phyloP scores from a whole-genome alignment of 1,140 invertebrate genomes.

The Pararge aegeria region DNA sequence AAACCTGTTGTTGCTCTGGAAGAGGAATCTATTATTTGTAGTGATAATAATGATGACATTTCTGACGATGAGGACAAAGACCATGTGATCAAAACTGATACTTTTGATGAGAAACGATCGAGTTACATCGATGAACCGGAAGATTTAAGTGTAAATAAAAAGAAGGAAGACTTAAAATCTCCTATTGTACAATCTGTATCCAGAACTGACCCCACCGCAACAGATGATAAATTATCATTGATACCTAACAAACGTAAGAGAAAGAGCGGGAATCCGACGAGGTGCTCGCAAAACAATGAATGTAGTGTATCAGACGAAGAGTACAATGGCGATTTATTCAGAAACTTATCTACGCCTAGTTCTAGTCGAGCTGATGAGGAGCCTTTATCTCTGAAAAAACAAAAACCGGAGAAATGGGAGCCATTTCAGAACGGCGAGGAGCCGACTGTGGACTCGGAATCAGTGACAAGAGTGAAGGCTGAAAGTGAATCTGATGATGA shows the following conservation, averaged over 20 bases:
- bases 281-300: slow-evolving; percentile 86
- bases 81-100: slow-evolving; percentile 33
- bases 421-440: slow-evolving; percentile 70
- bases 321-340: slow-evolving; percentile 76
- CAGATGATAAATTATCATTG: slow-evolving; percentile 67
- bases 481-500: slow-evolving; percentile 74
- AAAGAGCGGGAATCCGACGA: slow-evolving; percentile 93
- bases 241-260: slow-evolving; percentile 86
- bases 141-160: slow-evolving; percentile 84
- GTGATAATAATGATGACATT: slow-evolving; percentile 59
- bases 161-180: slow-evolving; percentile 79
- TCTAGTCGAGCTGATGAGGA: slow-evolving; percentile 69
- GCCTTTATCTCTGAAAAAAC: slow-evolving; percentile 82
- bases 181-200: slow-evolving; percentile 51
- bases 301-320: slow-evolving; percentile 82
- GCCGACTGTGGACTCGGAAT: slow-evolving; percentile 61
- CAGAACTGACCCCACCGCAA: slow-evolving; percentile 65
- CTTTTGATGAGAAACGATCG: slow-evolving; percentile 47
- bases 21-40: slow-evolving; percentile 58
- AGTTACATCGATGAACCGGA: slow-evolving; percentile 81
- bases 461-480: slow-evolving; percentile 59
- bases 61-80: slow-evolving; percentile 74
- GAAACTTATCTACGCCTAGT: slow-evolving; percentile 61
- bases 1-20: slow-evolving; percentile 45
- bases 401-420: slow-evolving; percentile 70